Conservation (phyloP, 1,140 invertebrate genomes). For the Belonocnema kinseyi region DNA sequence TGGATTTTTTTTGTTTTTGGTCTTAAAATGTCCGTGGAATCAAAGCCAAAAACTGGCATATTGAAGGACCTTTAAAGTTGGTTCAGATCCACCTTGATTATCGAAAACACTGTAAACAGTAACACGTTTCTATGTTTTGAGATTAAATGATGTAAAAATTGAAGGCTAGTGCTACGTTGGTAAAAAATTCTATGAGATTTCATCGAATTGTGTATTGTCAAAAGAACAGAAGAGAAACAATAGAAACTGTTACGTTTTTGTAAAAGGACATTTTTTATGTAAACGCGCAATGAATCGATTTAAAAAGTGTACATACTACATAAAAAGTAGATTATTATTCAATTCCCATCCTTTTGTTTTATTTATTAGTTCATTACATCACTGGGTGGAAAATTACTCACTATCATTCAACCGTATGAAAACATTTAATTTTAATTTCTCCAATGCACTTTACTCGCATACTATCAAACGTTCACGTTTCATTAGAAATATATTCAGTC, state of each 20-base stretch:
- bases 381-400: constrained; percentile 20
- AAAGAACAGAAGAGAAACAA: not conserved
- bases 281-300: constrained; percentile 1
- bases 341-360: constrained; percentile 10
- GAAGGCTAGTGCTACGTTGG: constrained; percentile 25
- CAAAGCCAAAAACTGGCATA: too few relatives aligned
- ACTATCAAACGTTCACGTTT: constrained; percentile 1
- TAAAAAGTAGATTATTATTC: constrained; percentile 37
- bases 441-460: not conserved
- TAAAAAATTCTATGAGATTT: constrained; percentile 13
- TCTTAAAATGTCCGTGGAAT: too few relatives aligned
- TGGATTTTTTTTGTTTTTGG: too few relatives aligned
- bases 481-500: not conserved
- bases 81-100: not conserved
- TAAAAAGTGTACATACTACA: constrained; percentile 32
- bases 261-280: constrained; percentile 12
- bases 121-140: constrained; percentile 3
- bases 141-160: constrained; percentile 5
- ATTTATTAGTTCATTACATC: constrained; percentile 25
- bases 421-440: constrained; percentile 30
- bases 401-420: not conserved
- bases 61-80: too few relatives aligned
- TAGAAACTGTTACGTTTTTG: constrained; percentile 5
- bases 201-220: not conserved
- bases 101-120: not conserved